phyloP scores from a whole-genome alignment of 2,797 vertebrate species.

The Linurgus olivaceus region DNA sequence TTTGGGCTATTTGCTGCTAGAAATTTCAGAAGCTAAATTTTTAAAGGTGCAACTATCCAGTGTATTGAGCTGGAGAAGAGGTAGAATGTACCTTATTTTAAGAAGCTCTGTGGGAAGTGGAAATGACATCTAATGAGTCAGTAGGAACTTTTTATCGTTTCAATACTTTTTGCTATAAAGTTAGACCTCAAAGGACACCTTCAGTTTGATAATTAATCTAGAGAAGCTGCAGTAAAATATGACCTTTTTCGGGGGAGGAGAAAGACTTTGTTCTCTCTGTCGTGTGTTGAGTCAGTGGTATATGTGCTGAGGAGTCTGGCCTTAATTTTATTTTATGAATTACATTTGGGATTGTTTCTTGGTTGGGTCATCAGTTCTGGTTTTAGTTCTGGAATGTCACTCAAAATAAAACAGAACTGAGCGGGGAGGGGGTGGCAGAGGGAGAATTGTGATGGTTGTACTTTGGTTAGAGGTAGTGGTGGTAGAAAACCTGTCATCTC shows the following conservation, averaged over 20 bases:
- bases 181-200: background rate
- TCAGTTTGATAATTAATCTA: background rate
- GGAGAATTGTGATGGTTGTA: fast-evolving
- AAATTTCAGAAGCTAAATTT: background rate
- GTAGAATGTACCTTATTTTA: background rate
- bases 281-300: background rate
- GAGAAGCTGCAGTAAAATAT: background rate
- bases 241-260: fast-evolving
- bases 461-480: background rate
- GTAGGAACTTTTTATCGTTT: background rate
- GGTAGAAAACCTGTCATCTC: background rate
- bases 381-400: constrained; percentile 28
- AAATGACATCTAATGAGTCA: background rate
- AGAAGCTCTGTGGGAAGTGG: background rate
- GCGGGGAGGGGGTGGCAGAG: background rate
- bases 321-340: constrained; percentile 28
- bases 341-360: constrained; percentile 18
- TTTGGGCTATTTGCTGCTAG: background rate
- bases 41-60: background rate
- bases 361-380: background rate
- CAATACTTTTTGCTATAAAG: background rate
- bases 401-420: background rate
- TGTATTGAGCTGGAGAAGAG: background rate
- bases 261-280: background rate
- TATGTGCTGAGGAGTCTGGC: background rate